Conservation (phyloP, 1,140 invertebrate genomes). For the Drosophila repleta region DNA sequence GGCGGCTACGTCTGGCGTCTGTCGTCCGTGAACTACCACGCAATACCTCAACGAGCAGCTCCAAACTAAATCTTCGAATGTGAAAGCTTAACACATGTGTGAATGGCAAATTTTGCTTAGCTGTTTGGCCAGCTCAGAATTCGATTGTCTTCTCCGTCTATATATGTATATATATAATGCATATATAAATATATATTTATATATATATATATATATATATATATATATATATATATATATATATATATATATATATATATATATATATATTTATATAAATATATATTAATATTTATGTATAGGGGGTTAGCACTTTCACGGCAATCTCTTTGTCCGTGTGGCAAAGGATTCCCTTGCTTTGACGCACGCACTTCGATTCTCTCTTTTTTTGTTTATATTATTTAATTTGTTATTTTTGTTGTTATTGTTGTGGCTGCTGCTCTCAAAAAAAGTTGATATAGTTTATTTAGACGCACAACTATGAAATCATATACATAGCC, state of each 20-base stretch:
- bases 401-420: conserved; percentile 7
- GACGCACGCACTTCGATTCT: neutral
- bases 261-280: too few relatives aligned
- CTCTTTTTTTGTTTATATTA: neutral
- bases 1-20: too few relatives aligned
- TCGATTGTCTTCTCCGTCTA: conserved; percentile 44
- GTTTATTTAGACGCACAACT: conserved; percentile 8
- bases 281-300: conserved; percentile 3
- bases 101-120: conserved; percentile 24
- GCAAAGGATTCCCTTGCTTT: conserved; percentile 23
- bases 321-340: conserved; percentile 41
- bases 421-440: conserved; percentile 6
- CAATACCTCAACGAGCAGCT: conserved; percentile 17
- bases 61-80: neutral
- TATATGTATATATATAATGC: neutral
- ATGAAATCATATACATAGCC: conserved; percentile 25
- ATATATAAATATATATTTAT: too few relatives aligned
- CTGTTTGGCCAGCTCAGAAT: conserved; percentile 51
- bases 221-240: conserved; percentile 2
- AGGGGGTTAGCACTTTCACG: conserved; percentile 15
- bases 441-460: neutral
- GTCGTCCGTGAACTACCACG: conserved; percentile 12
- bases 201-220: too few relatives aligned
- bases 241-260: too few relatives aligned
- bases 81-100: conserved; percentile 31